Evolutionary conservation across 2,888 invertebrate species (phyloP).

Genomic region (Clistopyga incitator): DNA sequence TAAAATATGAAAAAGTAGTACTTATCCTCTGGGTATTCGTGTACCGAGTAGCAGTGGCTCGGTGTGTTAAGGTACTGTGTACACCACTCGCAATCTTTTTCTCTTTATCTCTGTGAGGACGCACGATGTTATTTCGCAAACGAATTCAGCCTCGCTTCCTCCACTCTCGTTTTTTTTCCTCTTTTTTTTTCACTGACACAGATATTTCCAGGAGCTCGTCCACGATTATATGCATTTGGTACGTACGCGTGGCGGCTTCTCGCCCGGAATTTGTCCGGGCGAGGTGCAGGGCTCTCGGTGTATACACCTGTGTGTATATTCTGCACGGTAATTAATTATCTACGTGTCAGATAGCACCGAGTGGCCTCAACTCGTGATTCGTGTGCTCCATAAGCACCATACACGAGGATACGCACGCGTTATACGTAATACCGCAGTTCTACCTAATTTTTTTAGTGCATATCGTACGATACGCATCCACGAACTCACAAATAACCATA

Average conservation of each 20-base stretch:
- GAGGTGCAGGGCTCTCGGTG: neutral
- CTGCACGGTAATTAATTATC: conserved; percentile 77
- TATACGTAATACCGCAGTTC: conserved; percentile 5
- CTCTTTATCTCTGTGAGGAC: conserved; percentile 45
- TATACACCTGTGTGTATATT: conserved; percentile 34
- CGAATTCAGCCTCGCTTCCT: conserved; percentile 46
- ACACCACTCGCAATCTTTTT: conserved; percentile 43
- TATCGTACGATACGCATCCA: neutral
- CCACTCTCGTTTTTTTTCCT: conserved; percentile 45
- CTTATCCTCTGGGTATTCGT: conserved; percentile 74
- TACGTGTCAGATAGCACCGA: conserved; percentile 79
- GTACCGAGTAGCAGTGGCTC: conserved; percentile 14
- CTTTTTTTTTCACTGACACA: conserved; percentile 72
- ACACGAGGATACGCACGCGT: conserved; percentile 3
- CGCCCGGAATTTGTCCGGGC: conserved; percentile 34
- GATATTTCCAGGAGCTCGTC: conserved; percentile 59
- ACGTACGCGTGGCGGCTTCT: conserved; percentile 46
- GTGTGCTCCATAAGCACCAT: conserved; percentile 48
- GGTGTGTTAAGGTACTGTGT: conserved; percentile 39
- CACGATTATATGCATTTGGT: conserved; percentile 39
- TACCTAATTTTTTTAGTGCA: neutral
- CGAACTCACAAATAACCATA: neutral
- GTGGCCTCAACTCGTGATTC: conserved; percentile 69
- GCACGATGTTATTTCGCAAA: conserved; percentile 46
- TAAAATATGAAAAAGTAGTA: conserved; percentile 80